Base-by-base conservation (phyloP, 2,888 invertebrate species). In the Tenodera sinensis region DNA sequence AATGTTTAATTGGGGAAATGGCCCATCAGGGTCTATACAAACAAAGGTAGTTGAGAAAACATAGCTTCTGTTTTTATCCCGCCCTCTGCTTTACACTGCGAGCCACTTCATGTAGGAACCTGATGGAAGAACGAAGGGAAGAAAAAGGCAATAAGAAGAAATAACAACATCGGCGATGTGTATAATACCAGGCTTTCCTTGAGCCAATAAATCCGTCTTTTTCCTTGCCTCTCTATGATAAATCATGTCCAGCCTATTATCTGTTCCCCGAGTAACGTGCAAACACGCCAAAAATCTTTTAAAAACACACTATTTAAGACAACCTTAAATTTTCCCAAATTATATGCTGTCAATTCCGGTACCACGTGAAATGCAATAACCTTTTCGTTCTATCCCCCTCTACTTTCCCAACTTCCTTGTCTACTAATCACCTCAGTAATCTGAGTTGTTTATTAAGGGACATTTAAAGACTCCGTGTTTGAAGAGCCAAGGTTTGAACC, bases 151-250 rank as follows among this genome's bases (percentile, higher is more conserved):
- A 30, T 28, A 30, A 71, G 28, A 20, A 25, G 27, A 84, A 83
- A 88, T 47, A 83, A 28, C 54, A 47, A 54, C 83, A 28, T 28
- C 86, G 27, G 82, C 28, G 83, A n/a, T 71, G 47, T 20, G 71
- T 84, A 82, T 84, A 88, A 88, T 85, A 82, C 89, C 83, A 85
- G 87, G 90, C 83, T 89, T 88, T 86, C 88, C 88, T 83, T 88
- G 83, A 89, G 88, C 90, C 90, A 89, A 90, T 90, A 90, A 90
- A 90, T 90, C 88, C 89, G 86, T 90, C 89, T 54, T 84, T 28
- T 82, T 83, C 83, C 30, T 83, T 15, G 86, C 86, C 85, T 71
- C 81, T 86, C 28, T 54, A 27, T 83, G 88, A 89, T 90, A 89
- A 89, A 90, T 90, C 90, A 90, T 89, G 83, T 89, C 87, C 90